Evolutionary conservation across 2,113 vertebrate genomes (phyloP).

Genomic region (Panthera uncia): DNA sequence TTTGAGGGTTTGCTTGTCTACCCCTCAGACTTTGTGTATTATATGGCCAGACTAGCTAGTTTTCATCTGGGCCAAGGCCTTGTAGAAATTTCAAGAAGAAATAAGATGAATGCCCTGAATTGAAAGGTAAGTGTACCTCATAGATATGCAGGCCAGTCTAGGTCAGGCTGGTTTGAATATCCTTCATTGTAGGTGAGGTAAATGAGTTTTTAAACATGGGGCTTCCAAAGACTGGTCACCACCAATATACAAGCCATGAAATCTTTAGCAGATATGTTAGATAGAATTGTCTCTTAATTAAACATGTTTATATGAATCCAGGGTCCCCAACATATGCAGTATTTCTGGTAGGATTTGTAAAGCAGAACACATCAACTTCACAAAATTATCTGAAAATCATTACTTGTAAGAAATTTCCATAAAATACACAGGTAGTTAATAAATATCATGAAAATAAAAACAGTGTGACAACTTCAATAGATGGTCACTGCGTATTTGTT

Average conservation of each 20-base stretch:
- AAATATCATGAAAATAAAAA: neutral
- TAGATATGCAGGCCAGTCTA: neutral
- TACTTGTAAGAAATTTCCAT: neutral
- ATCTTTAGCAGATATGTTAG: neutral
- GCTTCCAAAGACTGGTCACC: neutral
- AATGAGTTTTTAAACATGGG: neutral
- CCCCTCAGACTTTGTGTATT: neutral
- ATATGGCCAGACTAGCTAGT: neutral
- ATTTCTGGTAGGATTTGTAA: neutral
- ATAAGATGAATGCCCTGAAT: neutral
- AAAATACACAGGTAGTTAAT: neutral
- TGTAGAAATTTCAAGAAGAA: neutral
- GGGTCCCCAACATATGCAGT: neutral
- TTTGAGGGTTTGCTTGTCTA: neutral
- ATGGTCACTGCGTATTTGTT: neutral
- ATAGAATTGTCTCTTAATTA: neutral
- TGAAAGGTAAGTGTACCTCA: neutral
- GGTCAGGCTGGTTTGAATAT: neutral
- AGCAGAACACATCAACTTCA: neutral
- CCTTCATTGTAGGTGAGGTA: neutral
- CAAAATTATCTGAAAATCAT: neutral
- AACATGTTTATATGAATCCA: neutral
- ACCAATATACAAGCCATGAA: neutral
- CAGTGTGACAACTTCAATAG: too few relatives aligned
- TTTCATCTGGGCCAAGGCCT: neutral